Base-by-base conservation (phyloP, 2,888 invertebrate genomes). In the Phragmatobia fuliginosa region DNA sequence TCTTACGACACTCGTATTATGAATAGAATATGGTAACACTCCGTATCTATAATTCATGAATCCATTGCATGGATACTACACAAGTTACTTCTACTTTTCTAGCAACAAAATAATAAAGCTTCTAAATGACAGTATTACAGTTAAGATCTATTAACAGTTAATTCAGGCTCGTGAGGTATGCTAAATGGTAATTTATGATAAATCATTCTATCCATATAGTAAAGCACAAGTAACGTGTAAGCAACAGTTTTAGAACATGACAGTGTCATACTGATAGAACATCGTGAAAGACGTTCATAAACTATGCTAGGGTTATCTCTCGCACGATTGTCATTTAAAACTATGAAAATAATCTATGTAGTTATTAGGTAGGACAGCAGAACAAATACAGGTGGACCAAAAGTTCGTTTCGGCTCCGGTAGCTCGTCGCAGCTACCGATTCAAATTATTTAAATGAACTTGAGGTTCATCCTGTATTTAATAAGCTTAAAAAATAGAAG, bases 171-270 rank as follows among this genome's bases (percentile, higher is more conserved):
- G n/a, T 14, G n/a, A 32, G 21, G 16, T 10, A 32, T 32, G 18
- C 2, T 59, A 32, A 21, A 32, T 33, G 18, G 21, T 59, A 59
- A 61, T 61, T 33, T 61, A 61, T 38, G 38, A 61, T 62, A 62
- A 62, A 45, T 31, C 16, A 45, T 62, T 38, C 41, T 45, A 65
- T 58, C 25, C 66, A 28, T 31, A 18, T 38, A 69, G 66, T 31
- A 63, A 64, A 71, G 45, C 65, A 61, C 61, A 67, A 68, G n/a
- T 52, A 18, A 59, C 21, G 32, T 62, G 28, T 66, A 66, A 70
- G 71, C 59, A 60, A 16, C 63, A 72, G 64, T 71, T 78, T 71
- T 56, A 63, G 66, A 71, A 67, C 58, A 62, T 66, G 70, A 61
- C 49, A 52, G 33, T 67, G 68, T 64, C 71, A 65, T 65, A 62